Conservation (phyloP, 2,797 vertebrate species). For the Argya squamiceps region DNA sequence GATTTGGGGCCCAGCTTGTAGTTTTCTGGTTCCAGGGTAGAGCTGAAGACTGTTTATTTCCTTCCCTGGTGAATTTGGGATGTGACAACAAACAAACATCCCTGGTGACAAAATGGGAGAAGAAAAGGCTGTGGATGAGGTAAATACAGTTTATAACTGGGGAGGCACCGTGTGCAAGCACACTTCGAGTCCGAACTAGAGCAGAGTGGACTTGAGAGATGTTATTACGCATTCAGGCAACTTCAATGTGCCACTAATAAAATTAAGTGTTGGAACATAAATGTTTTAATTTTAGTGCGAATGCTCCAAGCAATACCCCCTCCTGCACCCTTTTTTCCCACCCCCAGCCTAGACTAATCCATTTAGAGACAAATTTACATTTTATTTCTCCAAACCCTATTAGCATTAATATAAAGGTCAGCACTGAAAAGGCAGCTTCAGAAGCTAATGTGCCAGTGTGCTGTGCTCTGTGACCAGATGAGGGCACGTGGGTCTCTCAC, state of each 20-base stretch:
- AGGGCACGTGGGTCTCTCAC: constrained; percentile 56
- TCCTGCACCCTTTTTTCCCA: constrained; percentile 1
- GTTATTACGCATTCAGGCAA: constrained; percentile 57
- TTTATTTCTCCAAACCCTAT: constrained; percentile 76
- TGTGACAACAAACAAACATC: not conserved
- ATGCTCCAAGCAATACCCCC: constrained; percentile 57
- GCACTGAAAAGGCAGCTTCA: constrained; percentile 59
- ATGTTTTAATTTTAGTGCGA: constrained; percentile 73
- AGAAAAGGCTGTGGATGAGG: not conserved
- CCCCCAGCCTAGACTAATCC: constrained; percentile 69
- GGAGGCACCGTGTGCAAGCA: not conserved
- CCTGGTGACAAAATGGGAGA: not conserved
- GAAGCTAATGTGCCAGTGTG: constrained; percentile 64
- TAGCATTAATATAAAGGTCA: constrained; percentile 75
- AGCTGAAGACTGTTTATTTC: not conserved
- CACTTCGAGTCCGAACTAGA: not conserved
- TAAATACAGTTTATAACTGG: not conserved
- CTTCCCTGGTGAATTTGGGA: not conserved
- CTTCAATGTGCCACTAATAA: constrained; percentile 66
- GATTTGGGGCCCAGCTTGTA: not conserved
- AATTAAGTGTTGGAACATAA: constrained; percentile 74
- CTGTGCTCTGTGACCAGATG: constrained; percentile 58
- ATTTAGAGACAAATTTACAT: constrained; percentile 76
- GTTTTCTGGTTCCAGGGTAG: not conserved
- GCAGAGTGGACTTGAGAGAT: constrained; percentile 9